A percentile compares a stretch with the other conserved stretches of the same genome.
These are phyloP conservation scores for Lordiphosa collinella DNA, from an alignment of 1,140 invertebrate species.

Conservation along the genomic window DNA sequence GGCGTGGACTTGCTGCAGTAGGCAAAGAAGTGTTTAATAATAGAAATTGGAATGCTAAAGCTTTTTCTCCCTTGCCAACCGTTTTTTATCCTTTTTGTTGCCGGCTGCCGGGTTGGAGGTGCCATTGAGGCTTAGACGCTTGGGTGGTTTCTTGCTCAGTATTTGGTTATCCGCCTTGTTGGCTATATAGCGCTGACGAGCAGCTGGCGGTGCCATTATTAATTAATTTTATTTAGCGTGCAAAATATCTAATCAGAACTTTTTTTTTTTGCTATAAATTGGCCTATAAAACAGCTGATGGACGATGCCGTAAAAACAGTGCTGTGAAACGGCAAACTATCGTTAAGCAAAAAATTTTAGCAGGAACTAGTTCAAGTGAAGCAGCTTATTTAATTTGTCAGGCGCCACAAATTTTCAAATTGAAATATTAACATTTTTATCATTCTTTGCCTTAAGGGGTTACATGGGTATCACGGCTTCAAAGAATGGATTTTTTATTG, in stretches of 20 bases:
- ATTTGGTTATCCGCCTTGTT: slow-evolving; percentile 74
- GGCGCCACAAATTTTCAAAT: no score
- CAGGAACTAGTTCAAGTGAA: no score
- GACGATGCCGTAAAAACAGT: neutral
- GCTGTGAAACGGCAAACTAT: neutral
- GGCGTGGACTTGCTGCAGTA: slow-evolving; percentile 16
- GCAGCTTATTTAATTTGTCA: no score
- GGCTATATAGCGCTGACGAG: slow-evolving; percentile 70
- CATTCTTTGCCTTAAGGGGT: no score
- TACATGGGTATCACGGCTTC: no score
- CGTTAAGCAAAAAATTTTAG: no score
- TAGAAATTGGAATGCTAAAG: neutral
- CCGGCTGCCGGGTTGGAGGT: slow-evolving; percentile 15
- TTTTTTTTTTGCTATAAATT: neutral
- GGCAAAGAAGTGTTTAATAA: neutral
- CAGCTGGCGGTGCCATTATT: slow-evolving; percentile 68
- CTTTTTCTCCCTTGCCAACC: slow-evolving; percentile 19
- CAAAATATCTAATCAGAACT: slow-evolving; percentile 6
- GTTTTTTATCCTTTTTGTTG: slow-evolving; percentile 53
- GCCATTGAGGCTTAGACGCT: slow-evolving; percentile 45
- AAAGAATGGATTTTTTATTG: no score
- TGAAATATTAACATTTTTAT: no score
- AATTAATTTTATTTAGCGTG: slow-evolving; percentile 13
- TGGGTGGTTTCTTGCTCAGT: slow-evolving; percentile 65
- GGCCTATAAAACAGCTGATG: slow-evolving; percentile 1